Base-by-base conservation (phyloP, 2,797 vertebrate species). In the Bovichtus variegatus region DNA sequence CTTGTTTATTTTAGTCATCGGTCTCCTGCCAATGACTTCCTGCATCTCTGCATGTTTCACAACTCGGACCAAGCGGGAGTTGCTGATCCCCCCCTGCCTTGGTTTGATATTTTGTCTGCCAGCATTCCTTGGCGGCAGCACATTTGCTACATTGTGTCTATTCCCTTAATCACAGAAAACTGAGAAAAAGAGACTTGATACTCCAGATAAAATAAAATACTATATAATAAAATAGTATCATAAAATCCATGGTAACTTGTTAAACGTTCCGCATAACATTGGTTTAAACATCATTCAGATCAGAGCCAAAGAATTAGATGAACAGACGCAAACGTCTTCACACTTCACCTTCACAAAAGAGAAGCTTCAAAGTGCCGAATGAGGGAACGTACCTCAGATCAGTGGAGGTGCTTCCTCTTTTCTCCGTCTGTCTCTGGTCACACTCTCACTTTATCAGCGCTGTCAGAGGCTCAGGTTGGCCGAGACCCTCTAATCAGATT, bases 401-500 rank as follows among this genome's bases (percentile, higher is more conserved):
- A 43, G 49, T 4, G n/a, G 55, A 60, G 65, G 74, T 25, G 21
- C 59, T n/a, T 69, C 54, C 44, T 31, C 21, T 59, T 68, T 23
- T 29, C 76, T 71, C 40, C 3, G 11, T 50, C 53, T 19, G 19
- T 34, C 58, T 64, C 67, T 21, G 61, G n/a, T 55, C 62, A 57
- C 77, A 74, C 79, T 88, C 73, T 90, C 74, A 63, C 85, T 90
- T 77, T 44, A 57, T 81, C 74, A 47, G 58, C 3, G 1, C 73
- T 63, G 80, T 79, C 83, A 82, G 68, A 63, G 67, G 69, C 65
- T 82, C 77, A 55, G 55, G 84, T 86, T 53, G 58, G 82, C 71
- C 55, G 9, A 71, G 77, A 80, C 78, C 80, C 71, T 36, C 61
- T 90, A 91, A 93, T 91, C 89, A 88, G 76, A 90, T 91, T 78